A percentile compares a stretch with the other conserved stretches of the same genome.
Evolutionary conservation across 2,888 invertebrate genomes (phyloP).

Genomic region (Drosophila pullipes): DNA sequence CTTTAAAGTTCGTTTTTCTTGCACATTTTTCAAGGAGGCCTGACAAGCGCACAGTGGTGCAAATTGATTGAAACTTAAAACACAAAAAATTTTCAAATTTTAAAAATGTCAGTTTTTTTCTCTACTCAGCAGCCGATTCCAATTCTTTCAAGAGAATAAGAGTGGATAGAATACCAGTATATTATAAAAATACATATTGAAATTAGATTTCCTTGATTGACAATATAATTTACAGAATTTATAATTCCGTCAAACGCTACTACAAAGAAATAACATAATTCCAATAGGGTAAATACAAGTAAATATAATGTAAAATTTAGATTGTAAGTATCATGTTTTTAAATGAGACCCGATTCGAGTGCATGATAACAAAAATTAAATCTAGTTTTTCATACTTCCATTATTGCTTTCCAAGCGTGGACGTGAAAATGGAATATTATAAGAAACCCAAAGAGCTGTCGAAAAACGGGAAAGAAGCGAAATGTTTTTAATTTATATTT

Average conservation of each 20-base stretch:
- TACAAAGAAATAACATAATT: neutral
- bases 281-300: neutral
- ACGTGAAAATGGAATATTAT: neutral
- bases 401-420: neutral
- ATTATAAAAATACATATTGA: neutral
- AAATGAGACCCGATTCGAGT: neutral
- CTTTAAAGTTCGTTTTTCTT: slow-evolving; percentile 50
- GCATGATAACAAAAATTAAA: neutral
- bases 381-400: neutral
- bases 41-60: slow-evolving; percentile 39
- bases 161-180: neutral
- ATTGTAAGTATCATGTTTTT: neutral
- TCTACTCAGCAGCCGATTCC: neutral
- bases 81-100: neutral
- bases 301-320: neutral
- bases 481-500: slow-evolving; percentile 5
- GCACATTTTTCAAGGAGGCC: slow-evolving; percentile 23
- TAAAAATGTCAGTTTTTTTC: neutral
- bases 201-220: neutral
- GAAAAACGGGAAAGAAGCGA: neutral
- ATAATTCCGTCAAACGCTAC: neutral
- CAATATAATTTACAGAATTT: neutral
- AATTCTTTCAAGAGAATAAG: neutral
- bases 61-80: slow-evolving; percentile 5
- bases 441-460: neutral